Base-by-base conservation (phyloP, 2,888 invertebrate species). In the Suillia variegata region DNA sequence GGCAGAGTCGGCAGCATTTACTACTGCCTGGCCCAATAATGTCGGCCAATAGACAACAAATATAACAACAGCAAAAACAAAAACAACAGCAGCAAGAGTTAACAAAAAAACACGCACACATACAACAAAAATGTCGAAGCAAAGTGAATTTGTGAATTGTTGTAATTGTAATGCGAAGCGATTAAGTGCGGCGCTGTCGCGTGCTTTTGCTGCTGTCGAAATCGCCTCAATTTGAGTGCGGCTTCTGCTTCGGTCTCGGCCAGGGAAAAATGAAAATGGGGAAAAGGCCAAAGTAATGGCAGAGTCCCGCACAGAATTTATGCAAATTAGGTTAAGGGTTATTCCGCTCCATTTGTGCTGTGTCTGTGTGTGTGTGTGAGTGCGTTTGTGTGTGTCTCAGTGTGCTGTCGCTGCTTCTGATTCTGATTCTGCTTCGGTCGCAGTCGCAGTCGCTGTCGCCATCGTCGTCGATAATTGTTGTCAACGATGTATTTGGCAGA, bases 301-400 rank as follows among this genome's bases (percentile, higher is more conserved):
- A 24, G 12, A 26, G 10, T 26, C 12, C 38, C 38, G 38, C 63
- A 61, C 71, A 65, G 62, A 71, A 68, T 71, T 72, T 72, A 72
- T 72, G 72, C 70, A 72, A 72, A 72, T 72, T 71, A 71, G 73
- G 63, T 67, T 73, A 74, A 73, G 67, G 69, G 71, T 72, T 71
- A 70, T 58, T 51, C 62, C 45, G 66, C 22, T 62, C 70, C 74
- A 71, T 70, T 73, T 72, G 69, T 69, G 64, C 67, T 62, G 52
- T 49, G 15, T 49, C 4, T 18, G 10, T 13, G n/a, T 54, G 13
- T 45, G 10, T 26, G 21, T 54, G 22, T 24, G 24, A 42, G 22
- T 54, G 54, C 26, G 63, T 70, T 70, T 72, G 72, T 68, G 67
- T 67, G 68, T 58, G 63, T 63, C 62, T 68, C 67, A 71, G 38